These are phyloP conservation scores for Penaeus monodon DNA, from an alignment of 2,888 invertebrate genomes.

Conservation along the genomic window DNA sequence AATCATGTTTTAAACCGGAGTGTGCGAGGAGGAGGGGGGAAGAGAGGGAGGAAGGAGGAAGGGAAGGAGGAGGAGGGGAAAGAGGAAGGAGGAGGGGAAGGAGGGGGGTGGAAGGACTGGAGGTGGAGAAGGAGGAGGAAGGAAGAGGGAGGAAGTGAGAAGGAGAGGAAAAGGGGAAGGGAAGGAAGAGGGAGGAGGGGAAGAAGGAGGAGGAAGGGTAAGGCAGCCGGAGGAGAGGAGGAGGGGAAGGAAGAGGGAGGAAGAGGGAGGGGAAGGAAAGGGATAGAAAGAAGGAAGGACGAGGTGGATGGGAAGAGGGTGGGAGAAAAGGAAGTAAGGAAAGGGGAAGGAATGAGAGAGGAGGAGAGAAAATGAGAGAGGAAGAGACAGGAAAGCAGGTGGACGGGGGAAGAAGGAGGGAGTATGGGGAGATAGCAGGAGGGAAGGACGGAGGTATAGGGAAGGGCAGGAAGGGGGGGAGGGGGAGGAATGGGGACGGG, in stretches of 20 bases:
- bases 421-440: background rate
- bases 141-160: background rate
- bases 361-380: too few relatives aligned
- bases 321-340: too few relatives aligned
- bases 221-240: background rate
- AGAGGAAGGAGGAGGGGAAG: background rate
- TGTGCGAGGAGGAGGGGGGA: conserved; percentile 6
- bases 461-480: too few relatives aligned
- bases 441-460: too few relatives aligned
- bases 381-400: too few relatives aligned
- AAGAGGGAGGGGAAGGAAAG: too few relatives aligned
- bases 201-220: too few relatives aligned
- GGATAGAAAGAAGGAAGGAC: background rate
- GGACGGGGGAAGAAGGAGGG: background rate
- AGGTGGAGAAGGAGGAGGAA: background rate
- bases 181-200: background rate
- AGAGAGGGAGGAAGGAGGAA: background rate
- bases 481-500: background rate
- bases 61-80: background rate
- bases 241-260: background rate
- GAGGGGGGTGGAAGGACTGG: background rate
- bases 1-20: conserved; percentile 45
- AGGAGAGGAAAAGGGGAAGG: background rate
- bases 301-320: background rate
- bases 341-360: fast-evolving